A percentile compares a stretch with the other conserved stretches of the same genome.
These are phyloP conservation scores for Tenthredo notha DNA, from an alignment of 2,888 invertebrate species.

Conservation along the genomic window DNA sequence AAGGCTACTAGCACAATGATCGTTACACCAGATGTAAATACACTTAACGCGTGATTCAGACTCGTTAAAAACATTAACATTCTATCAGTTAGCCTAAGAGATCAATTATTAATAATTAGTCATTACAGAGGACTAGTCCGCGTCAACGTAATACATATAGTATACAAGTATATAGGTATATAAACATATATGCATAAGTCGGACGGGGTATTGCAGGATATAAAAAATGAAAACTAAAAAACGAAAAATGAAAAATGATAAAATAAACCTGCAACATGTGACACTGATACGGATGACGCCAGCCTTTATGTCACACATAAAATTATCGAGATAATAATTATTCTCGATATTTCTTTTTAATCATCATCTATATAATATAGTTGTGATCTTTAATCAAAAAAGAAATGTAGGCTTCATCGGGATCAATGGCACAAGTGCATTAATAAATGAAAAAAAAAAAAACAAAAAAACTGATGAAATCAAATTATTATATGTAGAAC, in stretches of 20 bases:
- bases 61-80: constrained; percentile 38
- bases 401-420: neutral
- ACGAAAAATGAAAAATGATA: neutral
- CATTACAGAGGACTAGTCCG: constrained; percentile 37
- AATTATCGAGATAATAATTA: neutral
- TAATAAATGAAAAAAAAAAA: constrained; percentile 7
- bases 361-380: neutral
- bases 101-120: constrained; percentile 46
- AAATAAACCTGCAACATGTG: neutral
- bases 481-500: constrained; percentile 14
- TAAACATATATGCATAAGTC: neutral
- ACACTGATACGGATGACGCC: constrained; percentile 17
- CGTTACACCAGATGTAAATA: constrained; percentile 50
- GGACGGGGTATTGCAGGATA: neutral
- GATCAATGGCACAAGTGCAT: neutral
- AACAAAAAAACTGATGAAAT: constrained; percentile 34
- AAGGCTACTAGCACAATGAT: constrained; percentile 48
- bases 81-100: constrained; percentile 47
- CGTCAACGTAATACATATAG: constrained; percentile 30
- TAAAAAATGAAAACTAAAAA: neutral
- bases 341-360: neutral
- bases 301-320: neutral
- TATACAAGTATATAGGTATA: constrained; percentile 16
- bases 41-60: constrained; percentile 22
- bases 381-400: neutral